phyloP scores from a whole-genome alignment of 1,140 invertebrate genomes.

The Cyclargus thomasi region DNA sequence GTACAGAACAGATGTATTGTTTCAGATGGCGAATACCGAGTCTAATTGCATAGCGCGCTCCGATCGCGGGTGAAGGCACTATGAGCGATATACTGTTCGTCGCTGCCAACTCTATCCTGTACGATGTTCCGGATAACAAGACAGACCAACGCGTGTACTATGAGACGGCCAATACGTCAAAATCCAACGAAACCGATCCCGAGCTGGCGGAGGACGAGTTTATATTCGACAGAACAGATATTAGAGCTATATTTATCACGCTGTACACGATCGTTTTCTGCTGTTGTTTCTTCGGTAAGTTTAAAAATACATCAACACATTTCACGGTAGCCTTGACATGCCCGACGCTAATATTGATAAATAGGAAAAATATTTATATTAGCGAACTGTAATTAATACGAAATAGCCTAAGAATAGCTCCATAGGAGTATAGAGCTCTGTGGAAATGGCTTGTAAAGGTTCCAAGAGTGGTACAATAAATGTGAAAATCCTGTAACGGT shows the following conservation, averaged over 20 bases:
- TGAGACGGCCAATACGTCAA: slow-evolving; percentile 38
- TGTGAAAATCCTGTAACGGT: too few species aligned
- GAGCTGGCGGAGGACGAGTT: slow-evolving; percentile 73
- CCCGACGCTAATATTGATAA: too few species aligned
- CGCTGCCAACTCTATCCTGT: slow-evolving; percentile 32
- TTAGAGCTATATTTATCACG: slow-evolving; percentile 79
- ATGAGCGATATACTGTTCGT: slow-evolving; percentile 47
- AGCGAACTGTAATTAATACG: too few species aligned
- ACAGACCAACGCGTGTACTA: slow-evolving; percentile 30
- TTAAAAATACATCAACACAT: slow-evolving; percentile 30
- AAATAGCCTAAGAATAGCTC: too few species aligned
- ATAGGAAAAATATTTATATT: too few species aligned
- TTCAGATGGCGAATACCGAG: slow-evolving; percentile 34
- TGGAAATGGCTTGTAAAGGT: too few species aligned
- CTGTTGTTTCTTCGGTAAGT: slow-evolving; percentile 82
- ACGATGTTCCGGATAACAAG: slow-evolving; percentile 38
- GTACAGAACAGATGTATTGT: slow-evolving; percentile 25
- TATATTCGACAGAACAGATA: slow-evolving; percentile 79
- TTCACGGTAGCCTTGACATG: neutral
- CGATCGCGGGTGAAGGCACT: slow-evolving; percentile 24
- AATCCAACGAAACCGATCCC: slow-evolving; percentile 39
- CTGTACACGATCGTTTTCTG: slow-evolving; percentile 81
- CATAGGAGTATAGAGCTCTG: too few species aligned
- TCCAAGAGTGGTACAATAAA: too few species aligned
- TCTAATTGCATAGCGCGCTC: slow-evolving; percentile 25